Evolutionary conservation across 1,140 invertebrate genomes (phyloP).

Genomic region (Drosophila pseudoananassae): DNA sequence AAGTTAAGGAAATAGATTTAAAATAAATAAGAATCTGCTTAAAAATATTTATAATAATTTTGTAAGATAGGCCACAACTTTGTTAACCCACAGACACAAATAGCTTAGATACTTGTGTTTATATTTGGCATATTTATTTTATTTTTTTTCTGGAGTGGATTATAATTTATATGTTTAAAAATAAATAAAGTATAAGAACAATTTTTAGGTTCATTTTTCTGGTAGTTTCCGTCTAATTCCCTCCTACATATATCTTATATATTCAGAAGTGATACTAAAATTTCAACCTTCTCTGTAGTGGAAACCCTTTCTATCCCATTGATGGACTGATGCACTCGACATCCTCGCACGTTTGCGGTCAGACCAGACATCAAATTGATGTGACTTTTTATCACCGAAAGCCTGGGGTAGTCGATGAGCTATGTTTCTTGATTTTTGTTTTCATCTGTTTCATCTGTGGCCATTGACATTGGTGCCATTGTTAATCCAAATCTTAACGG

Average conservation of each 20-base stretch:
- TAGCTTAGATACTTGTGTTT: no score
- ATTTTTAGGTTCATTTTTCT: no score
- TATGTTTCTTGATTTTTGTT: conserved; percentile 70
- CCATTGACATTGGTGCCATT: conserved; percentile 40
- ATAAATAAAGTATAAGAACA: no score
- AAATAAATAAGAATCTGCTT: not conserved
- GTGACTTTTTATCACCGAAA: conserved; percentile 61
- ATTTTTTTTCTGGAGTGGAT: no score
- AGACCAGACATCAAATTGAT: conserved; percentile 70
- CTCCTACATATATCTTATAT: no score
- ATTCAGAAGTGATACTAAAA: not conserved
- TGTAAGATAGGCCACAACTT: no score
- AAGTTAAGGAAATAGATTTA: not conserved
- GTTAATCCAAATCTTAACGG: not conserved
- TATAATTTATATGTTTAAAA: no score
- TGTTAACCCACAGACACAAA: no score
- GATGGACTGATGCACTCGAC: conserved; percentile 50
- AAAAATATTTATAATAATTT: not conserved
- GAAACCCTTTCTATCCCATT: not conserved
- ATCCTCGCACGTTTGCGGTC: conserved; percentile 73
- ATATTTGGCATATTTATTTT: no score
- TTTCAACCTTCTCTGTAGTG: not conserved
- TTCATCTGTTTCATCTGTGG: conserved; percentile 50
- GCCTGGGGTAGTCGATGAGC: conserved; percentile 46
- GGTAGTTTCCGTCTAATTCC: no score